These are phyloP conservation scores for Nannoperca australis DNA, from an alignment of 2,797 vertebrate species.

Conservation along the genomic window DNA sequence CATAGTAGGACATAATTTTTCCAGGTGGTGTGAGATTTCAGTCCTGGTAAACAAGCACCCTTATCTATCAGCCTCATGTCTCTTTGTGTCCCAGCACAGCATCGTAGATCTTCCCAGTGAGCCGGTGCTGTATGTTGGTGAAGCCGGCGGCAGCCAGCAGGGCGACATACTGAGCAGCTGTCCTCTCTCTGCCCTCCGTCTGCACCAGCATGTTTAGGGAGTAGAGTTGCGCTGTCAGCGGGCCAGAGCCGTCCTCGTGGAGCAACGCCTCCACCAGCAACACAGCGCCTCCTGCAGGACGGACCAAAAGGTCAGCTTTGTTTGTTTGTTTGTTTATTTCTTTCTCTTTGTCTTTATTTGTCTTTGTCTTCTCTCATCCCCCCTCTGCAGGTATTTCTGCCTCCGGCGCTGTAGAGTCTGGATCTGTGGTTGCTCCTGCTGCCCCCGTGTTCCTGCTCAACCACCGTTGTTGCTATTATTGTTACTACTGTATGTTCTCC, in stretches of 20 bases:
- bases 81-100: conserved; percentile 87
- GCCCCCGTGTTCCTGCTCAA: too few relatives aligned
- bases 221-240: conserved; percentile 88
- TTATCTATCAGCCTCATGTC: background rate
- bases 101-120: conserved; percentile 89
- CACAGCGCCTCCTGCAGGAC: conserved; percentile 77
- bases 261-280: conserved; percentile 84
- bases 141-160: conserved; percentile 88
- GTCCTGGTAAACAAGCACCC: background rate
- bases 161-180: conserved; percentile 79
- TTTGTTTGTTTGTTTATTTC: background rate
- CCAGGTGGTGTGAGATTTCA: background rate
- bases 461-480: too few relatives aligned
- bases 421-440: too few relatives aligned
- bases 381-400: too few relatives aligned
- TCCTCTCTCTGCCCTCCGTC: conserved; percentile 90
- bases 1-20: too few relatives aligned
- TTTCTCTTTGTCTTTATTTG: too few relatives aligned
- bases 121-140: conserved; percentile 75
- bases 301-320: background rate
- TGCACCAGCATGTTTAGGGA: conserved; percentile 93
- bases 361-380: too few relatives aligned
- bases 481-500: too few relatives aligned
- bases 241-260: conserved; percentile 81
- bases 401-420: too few relatives aligned